Conservation (phyloP, 2,113 vertebrate genomes). For the Bagarius yarrelli region DNA sequence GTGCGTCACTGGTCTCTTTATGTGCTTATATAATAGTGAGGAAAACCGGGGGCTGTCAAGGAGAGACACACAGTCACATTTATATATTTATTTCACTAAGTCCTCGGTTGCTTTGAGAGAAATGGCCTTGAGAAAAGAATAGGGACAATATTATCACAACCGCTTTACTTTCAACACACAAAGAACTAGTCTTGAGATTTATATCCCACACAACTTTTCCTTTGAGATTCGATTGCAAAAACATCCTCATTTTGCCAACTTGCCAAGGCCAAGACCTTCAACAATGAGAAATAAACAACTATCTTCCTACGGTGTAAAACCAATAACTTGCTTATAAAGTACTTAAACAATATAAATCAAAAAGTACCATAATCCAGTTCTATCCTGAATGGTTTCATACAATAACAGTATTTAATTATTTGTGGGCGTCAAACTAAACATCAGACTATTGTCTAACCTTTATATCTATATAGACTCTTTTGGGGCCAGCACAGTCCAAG, state of each 20-base stretch:
- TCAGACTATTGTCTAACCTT: background rate
- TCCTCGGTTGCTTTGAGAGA: background rate
- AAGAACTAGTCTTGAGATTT: background rate
- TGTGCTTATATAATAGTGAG: conserved; percentile 28
- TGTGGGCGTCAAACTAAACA: background rate
- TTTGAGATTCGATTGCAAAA: background rate
- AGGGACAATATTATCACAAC: background rate
- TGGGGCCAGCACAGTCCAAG: too few species aligned
- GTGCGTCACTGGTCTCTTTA: conserved; percentile 36
- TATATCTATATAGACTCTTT: too few species aligned
- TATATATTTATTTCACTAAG: background rate
- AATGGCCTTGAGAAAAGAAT: background rate
- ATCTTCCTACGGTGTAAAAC: background rate
- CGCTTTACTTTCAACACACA: background rate
- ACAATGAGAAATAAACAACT: background rate
- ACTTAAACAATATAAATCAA: background rate
- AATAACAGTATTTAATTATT: background rate
- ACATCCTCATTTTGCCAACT: conserved; percentile 4
- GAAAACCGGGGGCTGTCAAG: background rate
- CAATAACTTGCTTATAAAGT: background rate
- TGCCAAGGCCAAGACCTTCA: conserved; percentile 1
- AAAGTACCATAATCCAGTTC: background rate
- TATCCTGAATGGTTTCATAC: too few species aligned
- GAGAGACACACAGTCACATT: conserved; percentile 18
- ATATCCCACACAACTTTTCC: background rate